These are phyloP conservation scores for Rhodinocichla rosea DNA, from an alignment of 2,113 vertebrate species.

Conservation along the genomic window DNA sequence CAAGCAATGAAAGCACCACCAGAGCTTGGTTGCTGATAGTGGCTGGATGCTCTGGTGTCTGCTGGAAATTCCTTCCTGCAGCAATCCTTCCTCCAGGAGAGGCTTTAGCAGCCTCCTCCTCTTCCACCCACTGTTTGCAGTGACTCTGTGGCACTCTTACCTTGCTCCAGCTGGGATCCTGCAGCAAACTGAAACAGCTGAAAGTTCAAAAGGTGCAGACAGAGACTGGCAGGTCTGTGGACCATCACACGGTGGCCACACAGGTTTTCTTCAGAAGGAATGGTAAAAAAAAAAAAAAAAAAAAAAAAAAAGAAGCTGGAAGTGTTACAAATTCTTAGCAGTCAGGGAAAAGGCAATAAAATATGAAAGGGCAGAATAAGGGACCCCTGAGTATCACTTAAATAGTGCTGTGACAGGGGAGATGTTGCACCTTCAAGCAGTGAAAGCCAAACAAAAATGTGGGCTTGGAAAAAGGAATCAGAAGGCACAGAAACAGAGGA, in stretches of 20 bases:
- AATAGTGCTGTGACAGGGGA: rapidly evolving
- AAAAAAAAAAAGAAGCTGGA: not conserved
- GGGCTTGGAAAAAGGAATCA: not conserved
- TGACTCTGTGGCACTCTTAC: not conserved
- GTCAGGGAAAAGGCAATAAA: not conserved
- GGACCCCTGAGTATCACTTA: not conserved
- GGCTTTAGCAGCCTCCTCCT: not conserved
- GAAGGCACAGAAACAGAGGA: not conserved
- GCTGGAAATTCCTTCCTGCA: not conserved
- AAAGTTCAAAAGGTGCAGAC: not conserved
- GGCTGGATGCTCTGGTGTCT: not conserved
- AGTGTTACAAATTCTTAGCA: not conserved
- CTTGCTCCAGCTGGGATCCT: not conserved
- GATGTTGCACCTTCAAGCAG: rapidly evolving
- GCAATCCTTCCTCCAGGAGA: not conserved
- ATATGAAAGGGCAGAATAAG: not conserved
- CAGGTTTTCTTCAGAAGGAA: not conserved
- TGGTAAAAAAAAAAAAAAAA: not conserved
- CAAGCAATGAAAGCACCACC: not conserved
- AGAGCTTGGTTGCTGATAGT: not conserved
- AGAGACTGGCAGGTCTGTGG: not conserved
- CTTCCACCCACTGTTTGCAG: not conserved
- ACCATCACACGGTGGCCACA: not conserved
- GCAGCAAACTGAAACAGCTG: not conserved
- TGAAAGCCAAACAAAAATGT: not conserved